A percentile compares a stretch with the other conserved stretches of the same genome.
Conservation (phyloP, 2,888 invertebrate species). For the Thymelicus lineola region DNA sequence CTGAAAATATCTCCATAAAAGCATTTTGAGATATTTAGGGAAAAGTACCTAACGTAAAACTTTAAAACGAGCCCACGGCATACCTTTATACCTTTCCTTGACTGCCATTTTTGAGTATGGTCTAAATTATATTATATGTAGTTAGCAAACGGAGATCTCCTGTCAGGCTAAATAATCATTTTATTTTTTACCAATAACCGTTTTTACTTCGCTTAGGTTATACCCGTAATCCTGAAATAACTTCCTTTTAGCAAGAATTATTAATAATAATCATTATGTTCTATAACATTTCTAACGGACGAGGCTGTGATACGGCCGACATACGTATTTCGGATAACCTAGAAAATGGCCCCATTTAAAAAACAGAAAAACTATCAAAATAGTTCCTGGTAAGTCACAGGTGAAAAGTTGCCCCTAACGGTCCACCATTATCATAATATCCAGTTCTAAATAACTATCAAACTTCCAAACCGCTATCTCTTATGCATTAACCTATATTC, state of each 20-base stretch:
- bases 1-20: constrained; percentile 37
- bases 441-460: neutral
- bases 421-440: neutral
- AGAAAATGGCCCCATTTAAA: too few relatives aligned
- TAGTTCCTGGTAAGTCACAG: neutral
- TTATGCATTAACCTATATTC: constrained; percentile 10
- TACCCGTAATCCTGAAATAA: too few relatives aligned
- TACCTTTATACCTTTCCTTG: constrained; percentile 39
- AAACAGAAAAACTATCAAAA: neutral
- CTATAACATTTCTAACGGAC: too few relatives aligned
- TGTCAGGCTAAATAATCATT: too few relatives aligned
- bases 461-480: constrained; percentile 16
- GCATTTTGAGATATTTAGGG: constrained; percentile 41
- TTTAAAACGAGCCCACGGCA: constrained; percentile 31
- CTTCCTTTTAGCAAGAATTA: too few relatives aligned
- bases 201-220: too few relatives aligned
- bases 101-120: constrained; percentile 30
- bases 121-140: constrained; percentile 1
- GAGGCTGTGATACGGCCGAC: too few relatives aligned
- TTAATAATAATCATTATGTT: too few relatives aligned
- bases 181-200: too few relatives aligned
- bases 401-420: neutral
- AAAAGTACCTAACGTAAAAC: constrained; percentile 40
- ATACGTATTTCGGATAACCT: too few relatives aligned
- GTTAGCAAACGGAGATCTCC: neutral